These are phyloP conservation scores for Prionailurus viverrinus DNA, from an alignment of 2,113 vertebrate genomes.

Conservation along the genomic window DNA sequence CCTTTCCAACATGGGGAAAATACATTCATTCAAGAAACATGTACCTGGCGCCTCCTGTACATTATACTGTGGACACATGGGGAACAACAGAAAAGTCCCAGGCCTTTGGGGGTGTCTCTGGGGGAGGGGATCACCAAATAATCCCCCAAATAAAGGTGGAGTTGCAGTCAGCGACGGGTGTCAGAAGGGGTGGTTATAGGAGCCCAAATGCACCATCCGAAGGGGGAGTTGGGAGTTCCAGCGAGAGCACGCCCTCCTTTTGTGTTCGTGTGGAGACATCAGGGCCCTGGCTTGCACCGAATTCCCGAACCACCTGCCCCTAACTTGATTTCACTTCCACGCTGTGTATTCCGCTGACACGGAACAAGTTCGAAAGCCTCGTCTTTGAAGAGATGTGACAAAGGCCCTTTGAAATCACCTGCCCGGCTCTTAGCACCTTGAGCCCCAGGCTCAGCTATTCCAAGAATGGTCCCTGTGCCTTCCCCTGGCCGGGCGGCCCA, in stretches of 20 bases:
- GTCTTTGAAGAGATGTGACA: not conserved
- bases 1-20: not conserved
- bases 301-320: not conserved
- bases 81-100: not conserved
- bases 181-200: not conserved
- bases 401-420: slow-evolving; percentile 45
- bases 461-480: not conserved
- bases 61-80: not conserved
- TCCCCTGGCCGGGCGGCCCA: not conserved
- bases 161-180: too few relatives aligned
- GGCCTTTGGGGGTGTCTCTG: not conserved
- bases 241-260: not conserved
- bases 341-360: not conserved
- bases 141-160: not conserved
- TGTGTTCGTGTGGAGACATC: fast-evolving
- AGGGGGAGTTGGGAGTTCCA: not conserved
- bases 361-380: not conserved
- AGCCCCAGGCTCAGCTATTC: not conserved
- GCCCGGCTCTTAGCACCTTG: not conserved
- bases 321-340: not conserved
- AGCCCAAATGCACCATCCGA: fast-evolving
- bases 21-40: not conserved
- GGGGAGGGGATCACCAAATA: not conserved
- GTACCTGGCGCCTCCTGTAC: not conserved
- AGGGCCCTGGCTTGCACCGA: too few relatives aligned